These are phyloP conservation scores for Mastigias papua DNA, from an alignment of 30 jellyfish, hydroid and myxozoan species.

Conservation along the genomic window DNA sequence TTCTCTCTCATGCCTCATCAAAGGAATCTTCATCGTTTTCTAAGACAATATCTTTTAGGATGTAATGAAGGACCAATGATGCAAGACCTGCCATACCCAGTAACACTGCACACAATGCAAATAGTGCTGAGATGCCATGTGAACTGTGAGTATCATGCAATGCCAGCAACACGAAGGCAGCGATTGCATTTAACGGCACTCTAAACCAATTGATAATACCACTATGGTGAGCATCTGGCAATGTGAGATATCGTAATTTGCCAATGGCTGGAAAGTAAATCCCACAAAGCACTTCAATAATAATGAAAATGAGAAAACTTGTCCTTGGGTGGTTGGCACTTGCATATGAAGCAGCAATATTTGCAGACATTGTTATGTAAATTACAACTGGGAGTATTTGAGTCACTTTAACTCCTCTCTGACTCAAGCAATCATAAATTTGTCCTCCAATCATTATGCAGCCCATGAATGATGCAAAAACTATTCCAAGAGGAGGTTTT, in stretches of 20 bases:
- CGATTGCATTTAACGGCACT: slow-evolving; percentile 91
- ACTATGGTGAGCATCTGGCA: slow-evolving; percentile 87
- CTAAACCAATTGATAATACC: slow-evolving; percentile 95
- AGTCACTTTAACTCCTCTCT: slow-evolving; percentile 52
- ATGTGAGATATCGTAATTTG: slow-evolving; percentile 63
- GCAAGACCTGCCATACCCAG: slow-evolving; percentile 89
- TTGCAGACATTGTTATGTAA: slow-evolving; percentile 87
- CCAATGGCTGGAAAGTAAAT: slow-evolving; percentile 95
- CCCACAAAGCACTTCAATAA: slow-evolving; percentile 90
- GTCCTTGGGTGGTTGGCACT: slow-evolving; percentile 92
- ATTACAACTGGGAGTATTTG: slow-evolving; percentile 64
- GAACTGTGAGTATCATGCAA: slow-evolving; percentile 95
- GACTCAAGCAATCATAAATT: slow-evolving; percentile 45
- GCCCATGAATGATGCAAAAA: slow-evolving; percentile 93
- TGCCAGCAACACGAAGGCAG: slow-evolving; percentile 82
- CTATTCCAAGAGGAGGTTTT: slow-evolving; percentile 95
- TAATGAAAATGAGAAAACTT: slow-evolving; percentile 77
- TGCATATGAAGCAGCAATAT: slow-evolving; percentile 85
- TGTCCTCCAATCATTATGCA: slow-evolving; percentile 91
- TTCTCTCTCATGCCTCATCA: background rate
- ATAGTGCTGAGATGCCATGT: slow-evolving; percentile 90
- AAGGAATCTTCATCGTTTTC: slow-evolving; percentile 41
- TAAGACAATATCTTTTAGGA: slow-evolving; percentile 15
- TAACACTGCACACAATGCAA: slow-evolving; percentile 86
- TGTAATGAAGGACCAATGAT: slow-evolving; percentile 63